These are phyloP conservation scores for Pachyrhynchus sulphureomaculatus DNA, from an alignment of 1,140 invertebrate genomes.

Conservation along the genomic window DNA sequence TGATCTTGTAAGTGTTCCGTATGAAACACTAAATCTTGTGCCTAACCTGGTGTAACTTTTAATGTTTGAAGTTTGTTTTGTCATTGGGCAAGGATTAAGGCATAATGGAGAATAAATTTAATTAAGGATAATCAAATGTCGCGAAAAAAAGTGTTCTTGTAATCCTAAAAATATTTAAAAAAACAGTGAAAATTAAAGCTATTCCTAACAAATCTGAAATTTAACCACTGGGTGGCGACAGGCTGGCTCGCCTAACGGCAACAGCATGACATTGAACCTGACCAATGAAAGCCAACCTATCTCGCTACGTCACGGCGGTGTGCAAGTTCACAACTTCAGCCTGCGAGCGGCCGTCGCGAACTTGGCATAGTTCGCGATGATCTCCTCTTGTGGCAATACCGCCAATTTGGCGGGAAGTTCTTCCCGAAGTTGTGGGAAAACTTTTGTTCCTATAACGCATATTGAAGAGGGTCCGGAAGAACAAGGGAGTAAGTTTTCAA, in stretches of 20 bases:
- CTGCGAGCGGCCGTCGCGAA: neutral
- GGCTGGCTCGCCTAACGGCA: neutral
- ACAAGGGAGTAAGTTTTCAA: neutral
- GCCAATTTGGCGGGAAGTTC: neutral
- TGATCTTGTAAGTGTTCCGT: no score
- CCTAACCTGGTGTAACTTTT: no score
- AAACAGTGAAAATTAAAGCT: no score
- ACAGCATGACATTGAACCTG: conserved; percentile 4
- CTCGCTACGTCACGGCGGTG: conserved; percentile 4
- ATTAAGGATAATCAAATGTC: no score
- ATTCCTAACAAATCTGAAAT: neutral
- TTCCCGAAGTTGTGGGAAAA: neutral
- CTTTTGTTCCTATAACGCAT: neutral
- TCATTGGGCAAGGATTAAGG: no score
- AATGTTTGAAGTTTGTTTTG: no score
- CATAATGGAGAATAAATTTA: no score
- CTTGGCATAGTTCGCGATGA: conserved; percentile 9
- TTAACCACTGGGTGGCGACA: neutral
- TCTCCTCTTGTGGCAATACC: neutral
- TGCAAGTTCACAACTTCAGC: neutral
- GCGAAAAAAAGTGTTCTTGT: no score
- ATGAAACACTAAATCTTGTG: no score
- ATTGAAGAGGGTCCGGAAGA: neutral
- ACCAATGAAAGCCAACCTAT: neutral
- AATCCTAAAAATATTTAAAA: no score